phyloP scores from a whole-genome alignment of 2,797 vertebrate genomes.

The Takifugu rubripes region DNA sequence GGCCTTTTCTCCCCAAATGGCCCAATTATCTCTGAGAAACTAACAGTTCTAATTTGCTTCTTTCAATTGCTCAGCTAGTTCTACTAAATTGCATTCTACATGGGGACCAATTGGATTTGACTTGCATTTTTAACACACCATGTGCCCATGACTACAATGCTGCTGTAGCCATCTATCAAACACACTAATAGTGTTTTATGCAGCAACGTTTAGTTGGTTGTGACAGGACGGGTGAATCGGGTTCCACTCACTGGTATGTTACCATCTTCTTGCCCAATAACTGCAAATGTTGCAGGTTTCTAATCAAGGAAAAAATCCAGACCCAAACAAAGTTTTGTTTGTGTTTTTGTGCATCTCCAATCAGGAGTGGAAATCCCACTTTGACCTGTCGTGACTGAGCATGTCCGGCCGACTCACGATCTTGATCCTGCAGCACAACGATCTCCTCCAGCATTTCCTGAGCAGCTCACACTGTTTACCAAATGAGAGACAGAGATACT shows the following conservation, averaged over 20 bases:
- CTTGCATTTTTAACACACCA: slow-evolving; percentile 16
- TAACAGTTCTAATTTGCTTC: slow-evolving; percentile 34
- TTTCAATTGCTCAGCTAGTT: slow-evolving; percentile 28
- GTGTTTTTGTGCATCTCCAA: slow-evolving; percentile 4
- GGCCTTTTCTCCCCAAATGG: slow-evolving; percentile 25
- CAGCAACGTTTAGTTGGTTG: too few species aligned
- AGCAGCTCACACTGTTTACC: slow-evolving; percentile 19
- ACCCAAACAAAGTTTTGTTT: slow-evolving; percentile 3
- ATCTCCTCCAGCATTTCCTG: slow-evolving; percentile 12
- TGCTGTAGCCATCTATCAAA: slow-evolving; percentile 1
- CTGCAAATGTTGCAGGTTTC: slow-evolving; percentile 5
- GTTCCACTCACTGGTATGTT: too few species aligned
- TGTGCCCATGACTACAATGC: neutral
- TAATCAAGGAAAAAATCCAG: slow-evolving; percentile 10
- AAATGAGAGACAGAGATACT: slow-evolving; percentile 35
- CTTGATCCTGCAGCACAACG: slow-evolving; percentile 15
- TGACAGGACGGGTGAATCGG: too few species aligned
- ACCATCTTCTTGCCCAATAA: neutral
- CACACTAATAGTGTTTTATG: too few species aligned
- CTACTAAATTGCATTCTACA: slow-evolving; percentile 32
- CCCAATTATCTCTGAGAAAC: slow-evolving; percentile 56
- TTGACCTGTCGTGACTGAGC: slow-evolving; percentile 8
- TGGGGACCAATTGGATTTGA: slow-evolving; percentile 32
- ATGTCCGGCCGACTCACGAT: slow-evolving; percentile 1
- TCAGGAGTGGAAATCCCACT: slow-evolving; percentile 7